These are phyloP conservation scores for Silurus glanis DNA, from an alignment of 2,113 vertebrate species.

Conservation along the genomic window DNA sequence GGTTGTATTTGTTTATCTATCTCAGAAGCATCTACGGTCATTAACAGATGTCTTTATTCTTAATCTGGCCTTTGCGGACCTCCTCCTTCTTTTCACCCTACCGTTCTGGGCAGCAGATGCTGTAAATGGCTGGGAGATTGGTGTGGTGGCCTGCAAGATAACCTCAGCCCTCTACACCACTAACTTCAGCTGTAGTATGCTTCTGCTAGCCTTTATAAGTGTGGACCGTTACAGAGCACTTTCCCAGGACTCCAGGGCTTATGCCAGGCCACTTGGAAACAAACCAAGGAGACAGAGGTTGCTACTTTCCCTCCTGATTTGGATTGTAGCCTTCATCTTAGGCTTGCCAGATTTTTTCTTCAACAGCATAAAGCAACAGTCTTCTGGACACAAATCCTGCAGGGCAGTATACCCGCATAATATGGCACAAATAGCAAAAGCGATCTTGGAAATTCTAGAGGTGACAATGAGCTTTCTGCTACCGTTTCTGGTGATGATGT, in stretches of 20 bases:
- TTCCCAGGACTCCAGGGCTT: constrained; percentile 12
- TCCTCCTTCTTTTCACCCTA: constrained; percentile 84
- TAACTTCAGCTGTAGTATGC: constrained; percentile 90
- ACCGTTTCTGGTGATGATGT: constrained; percentile 84
- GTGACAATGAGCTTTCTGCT: constrained; percentile 82
- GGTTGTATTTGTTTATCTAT: constrained; percentile 82
- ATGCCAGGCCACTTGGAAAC: neutral
- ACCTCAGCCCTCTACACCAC: constrained; percentile 81
- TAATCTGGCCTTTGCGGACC: constrained; percentile 86
- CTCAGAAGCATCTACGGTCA: constrained; percentile 81
- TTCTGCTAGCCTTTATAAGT: constrained; percentile 89
- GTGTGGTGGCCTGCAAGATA: constrained; percentile 78
- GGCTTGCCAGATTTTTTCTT: constrained; percentile 84
- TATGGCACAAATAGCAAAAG: constrained; percentile 72
- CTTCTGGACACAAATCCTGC: constrained; percentile 66
- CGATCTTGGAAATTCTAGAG: constrained; percentile 79
- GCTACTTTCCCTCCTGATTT: constrained; percentile 68
- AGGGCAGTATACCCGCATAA: constrained; percentile 72
- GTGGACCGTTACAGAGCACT: constrained; percentile 82
- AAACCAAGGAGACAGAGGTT: constrained; percentile 53
- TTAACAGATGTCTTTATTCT: constrained; percentile 83
- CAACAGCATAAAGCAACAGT: constrained; percentile 70
- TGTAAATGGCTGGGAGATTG: constrained; percentile 84
- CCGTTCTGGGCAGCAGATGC: constrained; percentile 88
- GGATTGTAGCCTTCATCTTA: constrained; percentile 76